A percentile compares a stretch with the other conserved stretches of the same genome.
These are phyloP conservation scores for Lerista edwardsae DNA, from an alignment of 2,797 vertebrate genomes.

Conservation along the genomic window DNA sequence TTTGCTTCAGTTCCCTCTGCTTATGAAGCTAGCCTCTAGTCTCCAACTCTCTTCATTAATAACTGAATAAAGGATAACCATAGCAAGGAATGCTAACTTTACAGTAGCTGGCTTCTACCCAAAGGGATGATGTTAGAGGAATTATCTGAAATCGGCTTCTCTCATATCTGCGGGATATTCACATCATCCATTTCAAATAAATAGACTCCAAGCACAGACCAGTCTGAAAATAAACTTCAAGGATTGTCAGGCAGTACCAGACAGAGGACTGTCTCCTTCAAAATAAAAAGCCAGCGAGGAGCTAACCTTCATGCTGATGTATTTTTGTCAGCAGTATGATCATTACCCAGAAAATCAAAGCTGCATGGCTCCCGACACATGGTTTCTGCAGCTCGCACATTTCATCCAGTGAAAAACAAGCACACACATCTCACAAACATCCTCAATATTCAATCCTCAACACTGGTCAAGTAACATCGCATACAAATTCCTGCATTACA, in stretches of 20 bases:
- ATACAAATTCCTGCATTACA: too few species aligned
- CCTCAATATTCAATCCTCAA: too few species aligned
- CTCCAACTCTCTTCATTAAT: too few species aligned
- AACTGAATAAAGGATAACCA: too few species aligned
- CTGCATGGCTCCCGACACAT: constrained; percentile 52
- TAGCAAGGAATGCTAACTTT: too few species aligned
- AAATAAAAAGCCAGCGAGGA: constrained; percentile 48
- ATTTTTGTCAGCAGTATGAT: constrained; percentile 20
- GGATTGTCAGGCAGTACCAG: constrained; percentile 19
- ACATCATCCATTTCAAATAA: constrained; percentile 48
- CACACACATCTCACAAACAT: too few species aligned
- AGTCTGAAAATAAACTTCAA: too few species aligned
- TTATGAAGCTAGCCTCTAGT: too few species aligned
- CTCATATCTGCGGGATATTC: constrained; percentile 45
- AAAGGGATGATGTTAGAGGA: constrained; percentile 40
- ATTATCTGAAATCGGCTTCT: constrained; percentile 35
- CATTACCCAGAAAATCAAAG: constrained; percentile 55
- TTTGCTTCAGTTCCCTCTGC: too few species aligned
- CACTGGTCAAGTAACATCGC: too few species aligned
- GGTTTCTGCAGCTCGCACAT: constrained; percentile 42
- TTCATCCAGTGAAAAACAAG: constrained; percentile 23
- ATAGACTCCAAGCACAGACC: constrained; percentile 19
- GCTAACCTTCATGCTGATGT: constrained; percentile 54
- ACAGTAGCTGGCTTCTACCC: background rate
- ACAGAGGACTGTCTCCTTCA: constrained; percentile 48